Base-by-base conservation (phyloP, 2,888 invertebrate species). In the Suillia variegata region DNA sequence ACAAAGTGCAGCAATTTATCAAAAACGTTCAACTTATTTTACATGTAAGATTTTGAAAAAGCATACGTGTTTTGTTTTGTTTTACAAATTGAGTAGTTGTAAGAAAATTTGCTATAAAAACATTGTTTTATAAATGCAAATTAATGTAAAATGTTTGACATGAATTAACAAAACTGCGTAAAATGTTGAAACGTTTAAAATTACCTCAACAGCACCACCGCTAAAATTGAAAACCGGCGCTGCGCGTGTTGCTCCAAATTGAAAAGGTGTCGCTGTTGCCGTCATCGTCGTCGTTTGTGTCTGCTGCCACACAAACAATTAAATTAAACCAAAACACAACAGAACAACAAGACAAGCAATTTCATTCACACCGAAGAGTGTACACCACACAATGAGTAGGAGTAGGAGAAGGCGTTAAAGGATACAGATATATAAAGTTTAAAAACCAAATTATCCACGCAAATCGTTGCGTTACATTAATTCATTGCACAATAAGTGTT, bases 191-290 rank as follows among this genome's bases (percentile, higher is more conserved):
- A 18, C 18, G 45, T 17, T 45, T 20, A 18, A 45, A 17, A 45
- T 70, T 70, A 70, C 70, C 70, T 70, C 70, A 58, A 47, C 26
- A 38, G 52, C 74, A 70, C 69, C 64, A 67, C 65, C 69, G 70
- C 70, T 68, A 68, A 76, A 76, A 72, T 73, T 76, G 67, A 75
- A 76, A 68, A 73, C 67, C 61, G 74, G 70, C 63, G 73, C 70
- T 63, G 69, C 65, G 69, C 68, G 67, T 70, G 73, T 67, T 58
- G 74, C 74, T 71, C 75, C 76, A 69, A 77, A 77, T 68, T 73
- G 75, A 70, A 76, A 77, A 58, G 75, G 75, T 71, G 72, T 72
- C 63, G 71, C 62, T n/a, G n/a, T n/a, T n/a, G n/a, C n/a, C n/a
- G n/a, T n/a, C n/a, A n/a, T n/a, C n/a, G n/a, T n/a, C n/a, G n/a